phyloP scores from a whole-genome alignment of 2,888 invertebrate species.

The Liopterus haemorrhoidalis region DNA sequence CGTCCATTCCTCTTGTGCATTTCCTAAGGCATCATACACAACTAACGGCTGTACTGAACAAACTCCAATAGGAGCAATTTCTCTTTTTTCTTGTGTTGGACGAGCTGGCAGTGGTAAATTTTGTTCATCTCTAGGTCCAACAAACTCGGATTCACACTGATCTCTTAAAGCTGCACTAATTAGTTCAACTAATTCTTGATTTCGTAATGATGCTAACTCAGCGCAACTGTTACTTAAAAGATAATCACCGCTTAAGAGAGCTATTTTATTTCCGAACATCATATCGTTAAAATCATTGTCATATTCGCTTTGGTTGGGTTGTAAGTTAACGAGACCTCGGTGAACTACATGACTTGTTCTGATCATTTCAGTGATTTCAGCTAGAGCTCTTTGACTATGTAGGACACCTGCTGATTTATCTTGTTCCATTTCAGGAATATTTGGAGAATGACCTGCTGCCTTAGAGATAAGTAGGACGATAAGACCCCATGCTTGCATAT shows the following conservation, averaged over 20 bases:
- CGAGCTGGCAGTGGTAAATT: conserved; percentile 75
- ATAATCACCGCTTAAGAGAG: conserved; percentile 84
- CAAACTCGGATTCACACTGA: conserved; percentile 84
- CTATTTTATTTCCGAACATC: conserved; percentile 93
- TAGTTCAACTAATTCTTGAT: conserved; percentile 77
- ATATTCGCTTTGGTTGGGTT: conserved; percentile 49
- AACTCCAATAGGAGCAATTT: conserved; percentile 29
- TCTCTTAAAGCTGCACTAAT: conserved; percentile 87
- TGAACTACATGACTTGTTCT: conserved; percentile 88
- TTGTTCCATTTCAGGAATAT: conserved; percentile 76
- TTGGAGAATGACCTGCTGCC: conserved; percentile 78
- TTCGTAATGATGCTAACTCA: conserved; percentile 74
- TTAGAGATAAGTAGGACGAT: conserved; percentile 87
- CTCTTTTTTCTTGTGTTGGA: conserved; percentile 43
- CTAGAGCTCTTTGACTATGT: conserved; percentile 79
- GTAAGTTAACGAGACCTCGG: conserved; percentile 71
- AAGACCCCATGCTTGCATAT: conserved; percentile 90
- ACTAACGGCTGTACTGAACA: conserved; percentile 40
- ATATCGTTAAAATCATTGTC: conserved; percentile 62
- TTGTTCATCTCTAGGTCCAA: conserved; percentile 76
- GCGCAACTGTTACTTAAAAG: conserved; percentile 82
- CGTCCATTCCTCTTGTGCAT: conserved; percentile 72
- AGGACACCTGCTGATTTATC: conserved; percentile 81
- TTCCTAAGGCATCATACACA: conserved; percentile 48
- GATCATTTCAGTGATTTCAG: conserved; percentile 96